Evolutionary conservation across 2,888 invertebrate species (phyloP), one percentile per base, ranked within the genome.

Genomic region (Drosophila paracracens): DNA sequence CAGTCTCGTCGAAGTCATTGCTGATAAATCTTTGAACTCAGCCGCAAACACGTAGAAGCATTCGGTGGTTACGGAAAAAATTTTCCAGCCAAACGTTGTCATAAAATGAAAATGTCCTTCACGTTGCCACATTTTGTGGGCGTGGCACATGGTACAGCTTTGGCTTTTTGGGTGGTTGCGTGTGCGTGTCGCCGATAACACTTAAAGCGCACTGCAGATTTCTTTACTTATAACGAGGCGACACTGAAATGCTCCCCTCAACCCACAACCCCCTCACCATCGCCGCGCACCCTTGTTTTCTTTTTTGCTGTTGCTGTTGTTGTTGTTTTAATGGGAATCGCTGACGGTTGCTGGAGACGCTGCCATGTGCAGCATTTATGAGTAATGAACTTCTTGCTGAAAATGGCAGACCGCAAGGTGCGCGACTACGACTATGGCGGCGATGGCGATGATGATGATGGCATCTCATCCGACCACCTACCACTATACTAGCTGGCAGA

Each of bases 361-460:
- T 82, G 82, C 79, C 89, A 88, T 90, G 85, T 89, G 91, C 88
- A 89, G 81, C 85, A 89, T 91, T 89, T 91, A 91, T 91, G 91
- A 91, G 91, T 90, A 91, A 91, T 91, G 91, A 91, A 91, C 91
- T 89, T 79, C 90, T 88, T 82, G 78, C 89, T 84, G 73, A 76
- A 82, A 85, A 87, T 83, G 85, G 89, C 85, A 85, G 84, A 84
- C 87, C 89, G 84, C 89, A 85, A 85, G 84, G 84, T 85, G 89
- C 79, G 87, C 85, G 88, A 81, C 81, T 69, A 58, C 58, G 60
- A 51, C 63, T 46, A 43, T 33, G 33, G 33, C 65, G 66, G 21
- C 21, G 67, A 54, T 29, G 52, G 60, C 25, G 52, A 35, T 60
- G 66, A 65, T 79, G 78, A 63, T 63, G 78, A 80, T 79, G 78